These are phyloP conservation scores for Alouatta palliata DNA, from an alignment of 2,113 vertebrate genomes.

Conservation along the genomic window DNA sequence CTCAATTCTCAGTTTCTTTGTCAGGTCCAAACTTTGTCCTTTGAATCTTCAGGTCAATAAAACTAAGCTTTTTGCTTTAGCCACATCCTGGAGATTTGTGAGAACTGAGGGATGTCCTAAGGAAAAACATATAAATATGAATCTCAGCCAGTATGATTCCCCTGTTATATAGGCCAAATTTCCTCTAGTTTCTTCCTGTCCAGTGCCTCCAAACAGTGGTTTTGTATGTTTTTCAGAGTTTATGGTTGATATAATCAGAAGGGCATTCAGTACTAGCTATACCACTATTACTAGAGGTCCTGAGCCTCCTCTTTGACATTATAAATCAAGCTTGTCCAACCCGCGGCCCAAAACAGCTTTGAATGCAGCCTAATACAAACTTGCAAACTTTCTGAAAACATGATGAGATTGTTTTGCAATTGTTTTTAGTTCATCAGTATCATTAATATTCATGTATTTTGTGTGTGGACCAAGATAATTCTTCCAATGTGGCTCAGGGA, in stretches of 20 bases:
- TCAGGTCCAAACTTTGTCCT: background rate
- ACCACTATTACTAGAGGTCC: background rate
- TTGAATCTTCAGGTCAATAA: slow-evolving; percentile 5
- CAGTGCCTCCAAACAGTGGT: background rate
- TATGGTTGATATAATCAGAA: background rate
- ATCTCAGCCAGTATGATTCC: background rate
- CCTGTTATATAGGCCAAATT: background rate
- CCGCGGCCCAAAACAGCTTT: too few relatives aligned
- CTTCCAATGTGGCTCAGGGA: too few relatives aligned
- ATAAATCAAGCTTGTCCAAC: background rate
- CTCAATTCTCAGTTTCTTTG: background rate
- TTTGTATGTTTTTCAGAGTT: background rate
- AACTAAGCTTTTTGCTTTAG: background rate
- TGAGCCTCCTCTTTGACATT: background rate
- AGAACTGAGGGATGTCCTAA: background rate
- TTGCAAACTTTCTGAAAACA: too few relatives aligned
- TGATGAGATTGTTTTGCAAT: too few relatives aligned
- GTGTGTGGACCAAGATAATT: too few relatives aligned
- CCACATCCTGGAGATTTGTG: background rate
- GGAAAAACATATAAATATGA: background rate
- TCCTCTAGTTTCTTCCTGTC: background rate
- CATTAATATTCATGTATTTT: too few relatives aligned
- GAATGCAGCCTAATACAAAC: too few relatives aligned
- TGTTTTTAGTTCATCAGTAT: too few relatives aligned
- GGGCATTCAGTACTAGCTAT: background rate